Evolutionary conservation across 2,888 invertebrate genomes (phyloP), one percentile per base, ranked within the genome.

Genomic region (Cephus rjabovi): DNA sequence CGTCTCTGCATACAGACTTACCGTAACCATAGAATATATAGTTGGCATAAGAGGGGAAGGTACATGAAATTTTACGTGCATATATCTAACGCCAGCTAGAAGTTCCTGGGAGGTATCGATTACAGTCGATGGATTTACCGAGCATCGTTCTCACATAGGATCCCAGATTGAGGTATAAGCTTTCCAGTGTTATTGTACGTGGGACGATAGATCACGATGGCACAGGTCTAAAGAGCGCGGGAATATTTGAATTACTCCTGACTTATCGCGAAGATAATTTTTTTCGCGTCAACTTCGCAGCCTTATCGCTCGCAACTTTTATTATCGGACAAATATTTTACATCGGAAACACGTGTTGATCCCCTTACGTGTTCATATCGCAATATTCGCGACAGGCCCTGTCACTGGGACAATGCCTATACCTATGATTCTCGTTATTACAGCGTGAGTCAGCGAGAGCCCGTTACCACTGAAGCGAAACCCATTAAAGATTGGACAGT

Each of bases 361-460:
- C 40, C 15, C 0, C 0, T 56, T 23, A 23, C 56, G 56, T 23
- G 56, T 56, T 23, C 2, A 56, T 23, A 9, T 56, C 9, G 23
- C 9, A 23, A 56, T 56, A 56, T 56, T 56, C 56, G 56, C 56
- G 56, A 56, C 2, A 23, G 23, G 56, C 56, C 9, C 34, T 56
- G 56, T 23, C 56, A 56, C 56, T 56, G 2, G 56, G 56, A 56
- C 56, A 56, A 56, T 56, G 23, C 34, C 70, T 34, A 40, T 75
- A 76, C 71, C 76, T 78, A 79, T 81, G 81, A 85, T 84, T 83
- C 81, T 81, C 81, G 83, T 83, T 83, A 84, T 85, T 85, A 85
- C 80, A 79, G 69, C 77, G 80, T 84, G 85, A 85, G 80, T 86
- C 86, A 85, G 81, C 78, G 80, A 79, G 78, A 81, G 77, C 81